These are phyloP conservation scores for Ladona fulva DNA, from an alignment of 1,140 invertebrate species.

Conservation along the genomic window DNA sequence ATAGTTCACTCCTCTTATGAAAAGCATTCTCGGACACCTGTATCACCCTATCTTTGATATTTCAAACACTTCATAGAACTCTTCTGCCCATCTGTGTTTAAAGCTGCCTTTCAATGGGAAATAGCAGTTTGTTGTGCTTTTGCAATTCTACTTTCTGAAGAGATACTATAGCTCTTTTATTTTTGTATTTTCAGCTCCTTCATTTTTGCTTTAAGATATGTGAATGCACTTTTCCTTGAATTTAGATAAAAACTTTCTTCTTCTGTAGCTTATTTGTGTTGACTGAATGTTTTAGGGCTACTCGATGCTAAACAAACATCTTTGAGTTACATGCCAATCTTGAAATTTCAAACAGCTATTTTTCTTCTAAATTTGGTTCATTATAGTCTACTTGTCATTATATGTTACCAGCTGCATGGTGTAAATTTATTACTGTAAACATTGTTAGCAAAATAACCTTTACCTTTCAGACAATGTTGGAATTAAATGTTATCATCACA, in stretches of 20 bases:
- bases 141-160: background rate
- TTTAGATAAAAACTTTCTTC: background rate
- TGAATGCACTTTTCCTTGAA: background rate
- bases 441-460: no score
- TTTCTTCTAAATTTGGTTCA: background rate
- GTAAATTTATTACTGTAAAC: no score
- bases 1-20: background rate
- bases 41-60: background rate
- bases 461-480: no score
- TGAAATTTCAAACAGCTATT: background rate
- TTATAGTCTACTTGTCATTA: no score
- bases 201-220: background rate
- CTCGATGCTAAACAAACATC: background rate
- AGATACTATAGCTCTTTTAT: background rate
- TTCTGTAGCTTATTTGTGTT: background rate
- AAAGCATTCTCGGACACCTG: background rate
- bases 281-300: background rate
- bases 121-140: background rate
- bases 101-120: background rate
- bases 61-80: background rate
- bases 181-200: background rate
- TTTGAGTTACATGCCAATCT: background rate
- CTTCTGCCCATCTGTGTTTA: background rate
- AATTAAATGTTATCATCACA: no score
- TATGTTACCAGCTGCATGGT: no score